Percentiles rank a stretch among this genome's conserved stretches.
Evolutionary conservation across 2,888 invertebrate genomes (phyloP).

Genomic region (Phania funesta): DNA sequence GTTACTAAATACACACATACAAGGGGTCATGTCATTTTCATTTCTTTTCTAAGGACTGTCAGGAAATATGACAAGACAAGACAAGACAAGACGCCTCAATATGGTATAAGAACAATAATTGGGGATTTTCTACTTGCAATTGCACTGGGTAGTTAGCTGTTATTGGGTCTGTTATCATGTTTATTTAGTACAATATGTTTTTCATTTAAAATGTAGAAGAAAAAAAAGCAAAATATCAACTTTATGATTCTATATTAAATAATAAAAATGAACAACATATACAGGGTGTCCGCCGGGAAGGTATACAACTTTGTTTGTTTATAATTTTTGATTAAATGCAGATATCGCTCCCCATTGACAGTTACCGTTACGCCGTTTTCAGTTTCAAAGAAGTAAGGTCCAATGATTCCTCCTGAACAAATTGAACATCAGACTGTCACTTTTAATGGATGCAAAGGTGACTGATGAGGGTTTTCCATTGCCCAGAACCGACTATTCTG

Average conservation of each 20-base stretch:
- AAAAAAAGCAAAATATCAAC: background rate
- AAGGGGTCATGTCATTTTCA: constrained; percentile 56
- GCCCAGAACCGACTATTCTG: too few relatives aligned
- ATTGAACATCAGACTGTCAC: too few relatives aligned
- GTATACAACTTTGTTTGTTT: too few relatives aligned
- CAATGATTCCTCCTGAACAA: too few relatives aligned
- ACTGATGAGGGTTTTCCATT: too few relatives aligned
- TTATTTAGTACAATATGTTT: constrained; percentile 44
- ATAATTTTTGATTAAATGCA: too few relatives aligned
- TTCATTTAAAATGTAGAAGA: constrained; percentile 3
- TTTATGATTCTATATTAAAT: constrained; percentile 3
- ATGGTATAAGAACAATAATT: constrained; percentile 7
- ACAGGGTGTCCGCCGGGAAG: too few relatives aligned
- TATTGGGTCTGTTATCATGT: constrained; percentile 34
- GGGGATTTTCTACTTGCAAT: constrained; percentile 34
- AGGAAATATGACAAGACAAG: constrained; percentile 30
- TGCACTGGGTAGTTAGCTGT: background rate
- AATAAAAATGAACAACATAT: constrained; percentile 32
- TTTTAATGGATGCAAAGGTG: too few relatives aligned
- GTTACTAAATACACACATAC: constrained; percentile 51
- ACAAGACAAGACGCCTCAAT: constrained; percentile 42
- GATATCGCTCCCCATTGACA: too few relatives aligned
- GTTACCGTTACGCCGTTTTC: too few relatives aligned
- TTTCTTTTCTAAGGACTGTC: constrained; percentile 51
- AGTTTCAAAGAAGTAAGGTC: too few relatives aligned